A percentile compares a stretch with the other conserved stretches of the same genome.
These are phyloP conservation scores for Andrena marginata DNA, from an alignment of 2,888 invertebrate species.

Conservation along the genomic window DNA sequence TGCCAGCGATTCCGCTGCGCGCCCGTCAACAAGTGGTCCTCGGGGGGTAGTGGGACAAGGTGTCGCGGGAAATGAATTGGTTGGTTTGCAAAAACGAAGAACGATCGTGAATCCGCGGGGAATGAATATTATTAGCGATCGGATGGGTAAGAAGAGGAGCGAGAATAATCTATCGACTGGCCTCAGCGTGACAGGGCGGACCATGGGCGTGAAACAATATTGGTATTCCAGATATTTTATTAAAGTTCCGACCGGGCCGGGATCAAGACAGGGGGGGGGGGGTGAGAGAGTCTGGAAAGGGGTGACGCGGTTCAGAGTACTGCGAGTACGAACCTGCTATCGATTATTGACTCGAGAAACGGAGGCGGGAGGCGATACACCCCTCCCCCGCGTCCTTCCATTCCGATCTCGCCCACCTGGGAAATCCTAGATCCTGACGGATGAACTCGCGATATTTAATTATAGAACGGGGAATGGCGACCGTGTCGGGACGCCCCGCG, in stretches of 20 bases:
- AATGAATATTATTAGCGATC: constrained; percentile 3
- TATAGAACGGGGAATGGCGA: constrained; percentile 42
- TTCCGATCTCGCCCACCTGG: constrained; percentile 69
- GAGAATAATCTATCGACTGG: constrained; percentile 37
- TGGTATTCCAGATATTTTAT: constrained; percentile 84
- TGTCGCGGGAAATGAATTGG: not conserved
- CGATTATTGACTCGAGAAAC: constrained; percentile 80
- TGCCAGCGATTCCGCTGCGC: not conserved
- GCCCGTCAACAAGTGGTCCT: constrained; percentile 32
- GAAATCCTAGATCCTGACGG: constrained; percentile 74
- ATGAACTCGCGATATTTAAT: constrained; percentile 76
- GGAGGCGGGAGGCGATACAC: constrained; percentile 59
- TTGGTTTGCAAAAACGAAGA: not conserved
- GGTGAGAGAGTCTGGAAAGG: constrained; percentile 46
- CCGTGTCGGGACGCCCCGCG: constrained; percentile 13
- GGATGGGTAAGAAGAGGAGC: not conserved
- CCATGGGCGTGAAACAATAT: constrained; percentile 78
- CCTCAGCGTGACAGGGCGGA: constrained; percentile 59
- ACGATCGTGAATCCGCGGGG: not conserved
- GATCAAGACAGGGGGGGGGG: constrained; percentile 66
- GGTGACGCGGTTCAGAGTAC: constrained; percentile 65
- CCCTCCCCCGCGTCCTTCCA: constrained; percentile 49
- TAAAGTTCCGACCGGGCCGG: constrained; percentile 79
- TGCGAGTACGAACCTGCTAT: constrained; percentile 73
- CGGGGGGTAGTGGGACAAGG: not conserved